phyloP scores from a whole-genome alignment of 2,113 vertebrate species.

The Microtus richardsoni region DNA sequence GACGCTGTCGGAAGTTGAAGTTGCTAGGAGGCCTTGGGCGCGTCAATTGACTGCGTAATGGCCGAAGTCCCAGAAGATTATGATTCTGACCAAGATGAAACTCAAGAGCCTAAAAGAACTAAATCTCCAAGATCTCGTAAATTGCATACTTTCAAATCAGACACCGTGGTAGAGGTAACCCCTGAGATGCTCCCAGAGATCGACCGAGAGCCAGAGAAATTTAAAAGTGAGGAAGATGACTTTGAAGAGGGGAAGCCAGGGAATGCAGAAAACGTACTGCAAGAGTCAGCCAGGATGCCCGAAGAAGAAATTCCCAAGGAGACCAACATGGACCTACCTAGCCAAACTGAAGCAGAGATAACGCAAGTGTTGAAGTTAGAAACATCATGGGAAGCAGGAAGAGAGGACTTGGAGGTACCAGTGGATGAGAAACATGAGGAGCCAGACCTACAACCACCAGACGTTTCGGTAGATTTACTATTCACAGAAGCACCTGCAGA shows the following conservation, averaged over 20 bases:
- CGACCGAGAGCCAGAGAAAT: neutral
- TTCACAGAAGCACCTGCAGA: neutral
- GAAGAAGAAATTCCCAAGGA: neutral
- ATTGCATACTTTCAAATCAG: neutral
- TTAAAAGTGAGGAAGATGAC: neutral
- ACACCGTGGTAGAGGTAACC: neutral
- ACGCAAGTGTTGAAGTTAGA: neutral
- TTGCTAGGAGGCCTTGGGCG: constrained; percentile 69
- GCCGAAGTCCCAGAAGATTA: constrained; percentile 17
- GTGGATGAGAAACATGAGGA: neutral
- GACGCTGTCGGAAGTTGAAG: constrained; percentile 78
- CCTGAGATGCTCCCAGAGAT: neutral
- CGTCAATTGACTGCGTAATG: constrained; percentile 7
- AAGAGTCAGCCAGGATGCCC: neutral
- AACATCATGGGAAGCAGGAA: neutral
- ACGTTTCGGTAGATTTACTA: neutral
- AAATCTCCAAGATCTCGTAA: neutral
- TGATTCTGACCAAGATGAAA: neutral
- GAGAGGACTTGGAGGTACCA: neutral
- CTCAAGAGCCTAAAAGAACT: neutral
- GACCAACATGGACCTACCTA: neutral
- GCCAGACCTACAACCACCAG: neutral
- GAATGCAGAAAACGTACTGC: neutral
- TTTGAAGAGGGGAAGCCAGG: neutral
- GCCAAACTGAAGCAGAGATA: neutral